Evolutionary conservation across 2,888 invertebrate species (phyloP).

Genomic region (Iphiclides podalirius): DNA sequence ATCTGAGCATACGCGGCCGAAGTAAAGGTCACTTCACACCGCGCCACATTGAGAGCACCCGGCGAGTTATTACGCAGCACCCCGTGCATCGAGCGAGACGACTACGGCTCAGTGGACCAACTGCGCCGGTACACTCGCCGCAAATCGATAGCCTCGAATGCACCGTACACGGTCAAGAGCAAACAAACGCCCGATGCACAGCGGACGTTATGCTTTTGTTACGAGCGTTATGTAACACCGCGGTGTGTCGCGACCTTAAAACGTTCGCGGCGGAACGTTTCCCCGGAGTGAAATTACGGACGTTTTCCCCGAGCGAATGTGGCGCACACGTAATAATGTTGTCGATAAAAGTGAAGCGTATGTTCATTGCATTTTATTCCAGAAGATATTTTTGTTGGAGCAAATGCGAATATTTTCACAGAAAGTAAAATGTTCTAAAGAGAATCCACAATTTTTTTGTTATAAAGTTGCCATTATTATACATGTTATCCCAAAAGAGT

Average conservation of each 20-base stretch:
- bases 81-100: not conserved
- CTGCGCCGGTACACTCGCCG: constrained; percentile 8
- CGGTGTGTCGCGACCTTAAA: constrained; percentile 12
- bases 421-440: too few species aligned
- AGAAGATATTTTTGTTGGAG: too few species aligned
- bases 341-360: not conserved
- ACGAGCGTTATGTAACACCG: constrained; percentile 7
- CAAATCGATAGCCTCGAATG: constrained; percentile 17
- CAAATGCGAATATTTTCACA: too few species aligned
- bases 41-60: constrained; percentile 8
- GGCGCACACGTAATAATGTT: not conserved
- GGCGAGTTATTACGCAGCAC: constrained; percentile 11
- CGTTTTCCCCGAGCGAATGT: not conserved
- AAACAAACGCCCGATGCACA: constrained; percentile 1
- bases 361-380: too few species aligned
- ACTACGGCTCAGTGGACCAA: constrained; percentile 2
- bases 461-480: too few species aligned
- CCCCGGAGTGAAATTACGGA: not conserved
- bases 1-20: too few species aligned
- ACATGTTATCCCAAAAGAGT: too few species aligned
- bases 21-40: constrained; percentile 20
- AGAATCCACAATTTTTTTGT: too few species aligned
- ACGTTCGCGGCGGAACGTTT: constrained; percentile 1
- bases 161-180: constrained; percentile 20
- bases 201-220: not conserved